Conservation (phyloP, 2,113 vertebrate species). For the Nesogale talazaci region DNA sequence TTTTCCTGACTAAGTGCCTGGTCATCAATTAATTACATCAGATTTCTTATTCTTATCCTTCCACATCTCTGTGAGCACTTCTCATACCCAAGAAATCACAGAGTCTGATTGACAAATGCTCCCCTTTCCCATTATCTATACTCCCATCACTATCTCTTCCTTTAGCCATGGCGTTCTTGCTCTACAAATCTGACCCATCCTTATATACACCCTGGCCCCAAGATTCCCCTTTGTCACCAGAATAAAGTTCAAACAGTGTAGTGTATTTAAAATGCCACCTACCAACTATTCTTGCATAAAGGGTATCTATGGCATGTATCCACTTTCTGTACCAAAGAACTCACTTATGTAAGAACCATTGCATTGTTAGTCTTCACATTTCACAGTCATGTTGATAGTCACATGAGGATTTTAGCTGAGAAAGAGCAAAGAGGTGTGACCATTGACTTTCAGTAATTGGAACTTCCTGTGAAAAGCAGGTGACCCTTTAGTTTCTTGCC, state of each 20-base stretch:
- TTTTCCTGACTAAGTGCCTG: neutral
- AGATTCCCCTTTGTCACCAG: neutral
- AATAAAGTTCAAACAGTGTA: constrained; percentile 30
- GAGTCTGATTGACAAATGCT: neutral
- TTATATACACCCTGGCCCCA: neutral
- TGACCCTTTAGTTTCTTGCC: constrained; percentile 13
- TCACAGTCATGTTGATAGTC: constrained; percentile 7
- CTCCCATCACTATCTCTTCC: neutral
- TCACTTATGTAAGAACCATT: neutral
- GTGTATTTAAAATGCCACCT: neutral
- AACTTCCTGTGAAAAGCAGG: neutral
- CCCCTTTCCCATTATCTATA: neutral
- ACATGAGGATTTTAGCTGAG: neutral
- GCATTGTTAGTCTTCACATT: constrained; percentile 18
- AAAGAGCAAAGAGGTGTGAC: neutral
- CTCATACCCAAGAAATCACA: neutral
- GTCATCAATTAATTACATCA: neutral
- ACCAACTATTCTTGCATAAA: neutral
- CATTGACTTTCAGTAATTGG: constrained; percentile 34
- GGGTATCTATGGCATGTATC: neutral
- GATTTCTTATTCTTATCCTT: neutral
- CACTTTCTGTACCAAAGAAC: neutral
- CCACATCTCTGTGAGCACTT: neutral
- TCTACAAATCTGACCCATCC: neutral
- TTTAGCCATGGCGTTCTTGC: neutral